Percentiles rank a stretch among this genome's conserved stretches.
phyloP scores from a whole-genome alignment of 2,888 invertebrate genomes.

The Gibbula magus region DNA sequence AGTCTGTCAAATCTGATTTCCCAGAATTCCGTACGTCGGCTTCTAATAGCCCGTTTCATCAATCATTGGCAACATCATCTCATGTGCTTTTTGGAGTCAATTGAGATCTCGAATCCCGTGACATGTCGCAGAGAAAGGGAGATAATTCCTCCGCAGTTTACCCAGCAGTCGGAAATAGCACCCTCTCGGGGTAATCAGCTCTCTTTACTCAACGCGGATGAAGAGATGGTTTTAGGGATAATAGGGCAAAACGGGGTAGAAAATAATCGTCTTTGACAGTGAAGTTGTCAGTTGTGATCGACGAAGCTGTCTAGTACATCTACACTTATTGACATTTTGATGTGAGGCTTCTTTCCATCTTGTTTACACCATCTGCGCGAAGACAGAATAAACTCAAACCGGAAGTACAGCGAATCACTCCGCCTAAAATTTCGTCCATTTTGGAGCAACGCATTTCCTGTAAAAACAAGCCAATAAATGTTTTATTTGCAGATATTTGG shows the following conservation, averaged over 20 bases:
- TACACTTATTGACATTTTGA: neutral
- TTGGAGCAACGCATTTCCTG: neutral
- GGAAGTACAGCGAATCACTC: constrained; percentile 3
- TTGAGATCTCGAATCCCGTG: neutral
- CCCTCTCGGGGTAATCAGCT: neutral
- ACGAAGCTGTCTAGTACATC: neutral
- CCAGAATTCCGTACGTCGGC: neutral
- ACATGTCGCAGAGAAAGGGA: constrained; percentile 9
- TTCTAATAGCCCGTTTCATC: constrained; percentile 12
- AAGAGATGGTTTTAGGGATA: neutral
- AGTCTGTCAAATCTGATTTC: constrained; percentile 12
- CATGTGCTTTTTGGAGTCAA: neutral
- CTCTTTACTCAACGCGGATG: neutral
- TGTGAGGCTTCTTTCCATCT: neutral
- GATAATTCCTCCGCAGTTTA: neutral
- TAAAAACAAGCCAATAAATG: neutral
- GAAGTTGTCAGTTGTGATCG: neutral
- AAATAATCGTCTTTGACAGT: neutral
- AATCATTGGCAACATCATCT: neutral
- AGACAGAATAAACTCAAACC: neutral
- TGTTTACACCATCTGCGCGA: neutral
- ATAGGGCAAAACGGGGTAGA: neutral
- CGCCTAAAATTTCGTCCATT: neutral
- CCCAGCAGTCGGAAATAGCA: constrained; percentile 8
- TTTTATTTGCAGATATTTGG: too few species aligned